phyloP scores from a whole-genome alignment of 2,797 vertebrate species.

The Chaunax sp. region DNA sequence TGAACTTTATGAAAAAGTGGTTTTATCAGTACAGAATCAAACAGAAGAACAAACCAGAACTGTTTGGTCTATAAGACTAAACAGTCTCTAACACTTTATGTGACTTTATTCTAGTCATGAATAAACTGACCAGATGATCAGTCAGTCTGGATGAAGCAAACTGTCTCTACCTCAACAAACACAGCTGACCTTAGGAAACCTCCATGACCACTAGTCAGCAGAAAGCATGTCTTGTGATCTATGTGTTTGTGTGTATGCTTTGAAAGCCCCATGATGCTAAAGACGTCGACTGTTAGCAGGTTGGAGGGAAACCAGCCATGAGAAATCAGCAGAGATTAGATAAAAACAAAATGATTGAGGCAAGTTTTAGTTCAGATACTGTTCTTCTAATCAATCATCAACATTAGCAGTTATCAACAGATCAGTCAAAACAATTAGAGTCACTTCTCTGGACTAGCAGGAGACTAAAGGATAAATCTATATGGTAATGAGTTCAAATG shows the following conservation, averaged over 20 bases:
- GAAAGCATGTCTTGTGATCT: constrained; percentile 62
- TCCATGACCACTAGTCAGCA: constrained; percentile 25
- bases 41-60: no score
- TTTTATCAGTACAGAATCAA: no score
- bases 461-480: no score
- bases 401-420: no score
- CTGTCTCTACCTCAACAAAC: not conserved
- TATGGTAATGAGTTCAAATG: not conserved
- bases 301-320: constrained; percentile 64
- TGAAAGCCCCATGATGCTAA: constrained; percentile 63
- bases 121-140: constrained; percentile 27
- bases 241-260: not conserved
- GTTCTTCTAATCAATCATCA: no score
- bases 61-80: no score
- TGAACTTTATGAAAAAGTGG: no score
- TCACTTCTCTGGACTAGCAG: no score
- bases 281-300: constrained; percentile 56
- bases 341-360: constrained; percentile 58
- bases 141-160: not conserved
- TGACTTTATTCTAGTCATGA: constrained; percentile 19
- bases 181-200: constrained; percentile 28
- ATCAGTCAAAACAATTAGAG: no score
- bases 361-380: not conserved
- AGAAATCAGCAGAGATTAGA: constrained; percentile 41
- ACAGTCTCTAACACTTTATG: not conserved